phyloP scores from a whole-genome alignment of 2,797 vertebrate genomes.

The Pelochelys cantorii region DNA sequence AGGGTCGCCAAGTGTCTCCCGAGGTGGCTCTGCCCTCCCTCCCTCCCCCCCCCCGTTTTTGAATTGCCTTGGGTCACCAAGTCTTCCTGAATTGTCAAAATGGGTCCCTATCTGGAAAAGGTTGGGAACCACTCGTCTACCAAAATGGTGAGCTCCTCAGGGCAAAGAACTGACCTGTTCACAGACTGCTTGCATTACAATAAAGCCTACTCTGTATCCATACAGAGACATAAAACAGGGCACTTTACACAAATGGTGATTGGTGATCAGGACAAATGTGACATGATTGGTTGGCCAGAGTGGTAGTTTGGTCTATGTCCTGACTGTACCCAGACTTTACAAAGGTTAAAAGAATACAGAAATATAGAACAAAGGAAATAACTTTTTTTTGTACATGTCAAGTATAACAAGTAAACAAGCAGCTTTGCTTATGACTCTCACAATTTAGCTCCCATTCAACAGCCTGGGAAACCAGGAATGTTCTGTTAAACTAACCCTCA shows the following conservation, averaged over 20 bases:
- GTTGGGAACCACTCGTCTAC: not conserved
- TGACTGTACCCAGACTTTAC: not conserved
- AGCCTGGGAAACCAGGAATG: not conserved
- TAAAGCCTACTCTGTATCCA: not conserved
- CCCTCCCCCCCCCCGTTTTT: too few species aligned
- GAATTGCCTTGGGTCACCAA: too few species aligned
- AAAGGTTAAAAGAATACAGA: not conserved
- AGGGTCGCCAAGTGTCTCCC: too few species aligned
- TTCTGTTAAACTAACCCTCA: not conserved
- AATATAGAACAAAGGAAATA: not conserved
- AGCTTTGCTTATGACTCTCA: not conserved
- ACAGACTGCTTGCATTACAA: not conserved
- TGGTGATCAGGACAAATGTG: not conserved
- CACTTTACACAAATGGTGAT: not conserved
- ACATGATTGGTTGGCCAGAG: not conserved
- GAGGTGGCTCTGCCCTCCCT: too few species aligned
- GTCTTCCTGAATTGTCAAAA: too few species aligned
- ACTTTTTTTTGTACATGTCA: not conserved
- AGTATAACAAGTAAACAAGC: not conserved
- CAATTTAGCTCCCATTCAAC: not conserved
- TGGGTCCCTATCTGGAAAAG: too few species aligned
- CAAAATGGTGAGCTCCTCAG: not conserved
- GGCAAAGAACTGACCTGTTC: not conserved
- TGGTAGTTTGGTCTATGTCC: not conserved
- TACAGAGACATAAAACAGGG: not conserved